Base-by-base conservation (phyloP, 2,888 invertebrate genomes). In the Drosophila antonietae region DNA sequence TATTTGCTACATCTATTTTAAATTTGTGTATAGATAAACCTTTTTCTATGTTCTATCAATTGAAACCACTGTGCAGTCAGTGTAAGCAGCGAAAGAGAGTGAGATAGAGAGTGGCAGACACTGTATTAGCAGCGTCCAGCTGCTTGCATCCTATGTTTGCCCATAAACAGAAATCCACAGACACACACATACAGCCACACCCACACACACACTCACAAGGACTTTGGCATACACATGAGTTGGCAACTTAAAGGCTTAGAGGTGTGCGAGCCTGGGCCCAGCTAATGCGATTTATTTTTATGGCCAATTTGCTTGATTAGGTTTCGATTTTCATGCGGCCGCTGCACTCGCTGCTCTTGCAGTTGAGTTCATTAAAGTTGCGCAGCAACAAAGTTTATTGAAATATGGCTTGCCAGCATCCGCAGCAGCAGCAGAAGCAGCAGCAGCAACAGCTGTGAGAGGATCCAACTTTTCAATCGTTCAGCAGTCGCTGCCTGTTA, bases 271-370 rank as follows among this genome's bases (percentile, higher is more conserved):
- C 28, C 47, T 53, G 59, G 20, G 71, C 43, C 71, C 59, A 63
- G 55, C 75, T 90, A 83, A 88, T 85, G 78, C 89, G 83, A 89
- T 88, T 85, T 90, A 85, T 85, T 89, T 88, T 90, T 88, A 88
- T 85, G 74, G 85, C 74, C 89, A 90, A 88, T 90, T 88, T 83
- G 77, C 80, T 89, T 88, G 88, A 90, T 88, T 89, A 88, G 83
- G 83, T 88, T 88, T 88, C 87, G 88, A 89, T 87, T 78, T 84
- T 90, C 73, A 88, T 72, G 72, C 77, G 72, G 72, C 63, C 61
- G 69, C 66, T 87, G 81, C 76, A 87, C 80, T 74, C 59, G 71
- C 44, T 52, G 59, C 49, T 44, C 56, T 49, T 53, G 61, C 56
- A 67, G 52, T 51, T 33, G 8, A 75, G 69, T 86, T 88, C 68